These are phyloP conservation scores for Chironomus tentans DNA, from an alignment of 2,888 invertebrate genomes.

Conservation along the genomic window DNA sequence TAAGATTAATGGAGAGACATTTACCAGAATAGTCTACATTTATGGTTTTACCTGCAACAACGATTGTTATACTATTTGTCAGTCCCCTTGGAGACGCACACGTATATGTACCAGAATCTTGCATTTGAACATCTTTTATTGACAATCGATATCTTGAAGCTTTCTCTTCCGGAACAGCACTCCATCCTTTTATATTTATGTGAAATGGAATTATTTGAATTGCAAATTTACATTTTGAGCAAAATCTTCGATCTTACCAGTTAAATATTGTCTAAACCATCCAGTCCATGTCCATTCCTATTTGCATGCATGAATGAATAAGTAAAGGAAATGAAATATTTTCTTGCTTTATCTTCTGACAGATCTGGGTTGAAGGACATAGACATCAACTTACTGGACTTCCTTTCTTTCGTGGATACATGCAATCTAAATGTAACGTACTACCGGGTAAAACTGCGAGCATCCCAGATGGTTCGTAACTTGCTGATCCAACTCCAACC, in stretches of 20 bases:
- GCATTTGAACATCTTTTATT: slow-evolving; percentile 70
- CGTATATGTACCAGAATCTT: slow-evolving; percentile 75
- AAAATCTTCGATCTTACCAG: slow-evolving; percentile 48
- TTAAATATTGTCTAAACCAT: slow-evolving; percentile 64
- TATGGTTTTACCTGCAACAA: slow-evolving; percentile 58
- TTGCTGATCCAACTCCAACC: slow-evolving; percentile 67
- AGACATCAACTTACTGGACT: slow-evolving; percentile 49
- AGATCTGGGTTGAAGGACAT: background rate
- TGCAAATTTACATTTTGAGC: background rate
- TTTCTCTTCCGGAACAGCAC: slow-evolving; percentile 48
- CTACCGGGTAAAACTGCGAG: slow-evolving; percentile 72
- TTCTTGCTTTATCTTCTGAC: background rate
- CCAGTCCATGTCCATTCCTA: slow-evolving; percentile 80
- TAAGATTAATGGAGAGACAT: no score
- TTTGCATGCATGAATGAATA: background rate
- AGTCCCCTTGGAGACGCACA: slow-evolving; percentile 74
- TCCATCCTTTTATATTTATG: slow-evolving; percentile 38
- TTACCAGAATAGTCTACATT: background rate
- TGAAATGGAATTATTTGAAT: background rate
- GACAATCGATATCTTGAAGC: slow-evolving; percentile 74
- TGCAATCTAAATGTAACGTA: slow-evolving; percentile 72
- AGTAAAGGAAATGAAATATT: background rate
- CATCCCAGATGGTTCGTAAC: slow-evolving; percentile 69
- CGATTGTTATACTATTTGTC: slow-evolving; percentile 40
- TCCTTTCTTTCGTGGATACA: slow-evolving; percentile 63